These are phyloP conservation scores for Coelopa pilipes DNA, from an alignment of 2,888 invertebrate genomes.

Conservation along the genomic window DNA sequence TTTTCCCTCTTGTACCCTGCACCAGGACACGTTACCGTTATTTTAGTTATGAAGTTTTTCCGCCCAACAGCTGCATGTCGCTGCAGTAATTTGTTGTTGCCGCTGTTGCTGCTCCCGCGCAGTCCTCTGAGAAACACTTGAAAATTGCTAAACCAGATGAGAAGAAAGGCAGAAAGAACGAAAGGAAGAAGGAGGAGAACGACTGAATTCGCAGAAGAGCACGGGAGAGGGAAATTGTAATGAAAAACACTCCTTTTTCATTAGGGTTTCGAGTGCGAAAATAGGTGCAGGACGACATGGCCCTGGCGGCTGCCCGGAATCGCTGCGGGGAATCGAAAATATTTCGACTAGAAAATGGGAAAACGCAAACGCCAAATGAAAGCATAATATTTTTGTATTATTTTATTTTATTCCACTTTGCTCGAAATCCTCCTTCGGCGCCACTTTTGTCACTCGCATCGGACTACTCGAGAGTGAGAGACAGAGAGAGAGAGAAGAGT, in stretches of 20 bases:
- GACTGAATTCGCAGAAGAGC: too few species aligned
- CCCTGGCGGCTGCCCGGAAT: too few species aligned
- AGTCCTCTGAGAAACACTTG: conserved; percentile 3
- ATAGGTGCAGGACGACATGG: not conserved
- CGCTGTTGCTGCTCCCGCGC: too few species aligned
- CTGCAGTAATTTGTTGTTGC: conserved; percentile 18
- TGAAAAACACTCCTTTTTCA: conserved; percentile 28
- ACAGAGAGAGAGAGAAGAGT: too few species aligned
- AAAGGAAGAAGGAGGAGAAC: too few species aligned
- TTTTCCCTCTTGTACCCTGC: conserved; percentile 10
- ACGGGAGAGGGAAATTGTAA: not conserved
- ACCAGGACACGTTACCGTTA: not conserved
- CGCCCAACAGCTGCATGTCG: conserved; percentile 12
- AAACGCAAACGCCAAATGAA: conserved; percentile 18
- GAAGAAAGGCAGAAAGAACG: too few species aligned
- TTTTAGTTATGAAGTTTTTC: conserved; percentile 15
- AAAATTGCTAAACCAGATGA: too few species aligned
- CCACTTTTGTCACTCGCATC: too few species aligned
- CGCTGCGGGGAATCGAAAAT: too few species aligned
- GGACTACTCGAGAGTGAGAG: too few species aligned
- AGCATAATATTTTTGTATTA: not conserved
- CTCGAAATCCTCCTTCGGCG: too few species aligned
- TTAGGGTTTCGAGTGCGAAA: conserved; percentile 6
- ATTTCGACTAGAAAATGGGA: conserved; percentile 21
- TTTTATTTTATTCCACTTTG: too few species aligned